A percentile compares a stretch with the other conserved stretches of the same genome.
Evolutionary conservation across 2,888 invertebrate species (phyloP).

Genomic region (Candidula unifasciata): DNA sequence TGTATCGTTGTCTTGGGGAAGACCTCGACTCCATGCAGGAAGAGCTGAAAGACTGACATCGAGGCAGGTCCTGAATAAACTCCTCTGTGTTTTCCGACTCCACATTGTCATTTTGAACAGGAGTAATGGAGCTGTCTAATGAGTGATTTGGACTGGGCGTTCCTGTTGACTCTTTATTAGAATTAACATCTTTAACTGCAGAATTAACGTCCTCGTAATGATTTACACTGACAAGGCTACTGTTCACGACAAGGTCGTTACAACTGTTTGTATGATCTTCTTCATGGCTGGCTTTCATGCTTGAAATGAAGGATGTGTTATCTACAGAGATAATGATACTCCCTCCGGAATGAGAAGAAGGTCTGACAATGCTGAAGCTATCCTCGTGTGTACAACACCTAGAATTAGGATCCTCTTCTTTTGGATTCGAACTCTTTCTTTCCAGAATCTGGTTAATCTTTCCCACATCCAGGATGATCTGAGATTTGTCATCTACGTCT

Average conservation of each 20-base stretch:
- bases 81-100: not conserved
- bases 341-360: too few species aligned
- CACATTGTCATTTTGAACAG: too few species aligned
- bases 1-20: not conserved
- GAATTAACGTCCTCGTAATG: not conserved
- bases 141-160: too few species aligned
- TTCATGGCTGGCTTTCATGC: too few species aligned
- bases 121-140: not conserved
- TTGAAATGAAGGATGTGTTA: slow-evolving; percentile 14
- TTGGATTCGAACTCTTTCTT: not conserved
- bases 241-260: not conserved
- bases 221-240: not conserved
- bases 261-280: not conserved
- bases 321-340: not conserved
- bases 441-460: not conserved
- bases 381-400: not conserved
- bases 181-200: not conserved
- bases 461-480: not conserved
- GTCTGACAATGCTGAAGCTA: not conserved
- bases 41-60: slow-evolving; percentile 23
- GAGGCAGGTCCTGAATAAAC: not conserved
- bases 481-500: not conserved
- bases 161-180: not conserved
- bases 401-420: not conserved
- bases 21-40: not conserved